A percentile compares a stretch with the other conserved stretches of the same genome.
Evolutionary conservation across 2,113 vertebrate species (phyloP).

Genomic region (rat (Rattus norvegicus)): DNA sequence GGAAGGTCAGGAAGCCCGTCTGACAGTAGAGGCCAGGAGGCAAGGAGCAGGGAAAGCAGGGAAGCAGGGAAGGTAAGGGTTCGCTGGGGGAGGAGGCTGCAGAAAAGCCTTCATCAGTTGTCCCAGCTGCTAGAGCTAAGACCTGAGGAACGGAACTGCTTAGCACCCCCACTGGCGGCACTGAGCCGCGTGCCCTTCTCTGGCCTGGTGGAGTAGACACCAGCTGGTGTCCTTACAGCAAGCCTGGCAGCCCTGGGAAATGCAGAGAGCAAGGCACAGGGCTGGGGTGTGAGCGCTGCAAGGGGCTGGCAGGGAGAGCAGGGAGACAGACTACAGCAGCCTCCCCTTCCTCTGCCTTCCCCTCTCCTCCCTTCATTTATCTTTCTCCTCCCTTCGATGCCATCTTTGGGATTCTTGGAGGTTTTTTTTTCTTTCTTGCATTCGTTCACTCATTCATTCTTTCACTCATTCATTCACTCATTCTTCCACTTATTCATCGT

Average conservation of each 20-base stretch:
- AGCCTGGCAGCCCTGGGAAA: accelerated
- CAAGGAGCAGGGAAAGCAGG: accelerated
- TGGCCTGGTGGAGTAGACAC: too few species aligned
- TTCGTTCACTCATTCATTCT: too few species aligned
- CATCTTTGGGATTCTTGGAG: background rate
- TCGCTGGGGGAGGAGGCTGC: background rate
- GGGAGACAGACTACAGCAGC: background rate
- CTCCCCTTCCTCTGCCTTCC: background rate
- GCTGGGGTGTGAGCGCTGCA: background rate
- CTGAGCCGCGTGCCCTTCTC: background rate
- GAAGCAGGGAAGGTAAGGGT: background rate
- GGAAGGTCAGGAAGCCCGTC: accelerated
- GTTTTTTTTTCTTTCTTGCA: background rate
- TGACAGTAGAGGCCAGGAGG: accelerated
- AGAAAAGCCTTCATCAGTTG: slow-evolving; percentile 12
- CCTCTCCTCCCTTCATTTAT: background rate
- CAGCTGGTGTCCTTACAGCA: background rate
- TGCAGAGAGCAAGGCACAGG: background rate
- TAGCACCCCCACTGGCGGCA: background rate
- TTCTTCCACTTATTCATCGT: too few species aligned
- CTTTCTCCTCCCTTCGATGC: background rate
- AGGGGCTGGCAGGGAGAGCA: background rate
- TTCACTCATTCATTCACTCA: too few species aligned
- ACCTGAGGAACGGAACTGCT: background rate
- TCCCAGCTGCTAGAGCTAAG: background rate